Evolutionary conservation across 2,888 invertebrate species (phyloP).

Genomic region (Horisme vitalbata): DNA sequence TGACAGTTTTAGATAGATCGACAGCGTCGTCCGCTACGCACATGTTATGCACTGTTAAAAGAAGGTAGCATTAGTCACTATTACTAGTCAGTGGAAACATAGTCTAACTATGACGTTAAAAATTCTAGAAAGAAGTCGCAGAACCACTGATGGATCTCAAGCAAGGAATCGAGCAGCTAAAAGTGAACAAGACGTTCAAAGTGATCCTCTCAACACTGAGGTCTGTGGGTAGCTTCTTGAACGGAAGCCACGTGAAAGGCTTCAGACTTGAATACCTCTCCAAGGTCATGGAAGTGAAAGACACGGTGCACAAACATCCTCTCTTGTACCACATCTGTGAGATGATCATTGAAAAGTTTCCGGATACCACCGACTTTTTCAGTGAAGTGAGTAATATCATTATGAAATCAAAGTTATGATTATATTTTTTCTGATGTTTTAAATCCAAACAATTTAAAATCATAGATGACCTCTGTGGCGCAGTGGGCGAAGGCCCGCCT

Average conservation of each 20-base stretch:
- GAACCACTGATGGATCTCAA: constrained; percentile 99
- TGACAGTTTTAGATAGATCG: no score
- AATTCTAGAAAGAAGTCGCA: constrained; percentile 93
- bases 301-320: constrained; percentile 99
- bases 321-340: constrained; percentile 98
- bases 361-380: constrained; percentile 97
- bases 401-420: no score
- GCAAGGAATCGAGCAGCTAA: constrained; percentile 96
- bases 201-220: constrained; percentile 96
- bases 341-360: constrained; percentile 98
- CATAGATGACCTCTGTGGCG: no score
- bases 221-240: constrained; percentile 97
- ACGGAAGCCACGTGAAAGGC: constrained; percentile 96
- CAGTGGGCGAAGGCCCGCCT: no score
- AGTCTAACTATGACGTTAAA: not conserved
- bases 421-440: no score
- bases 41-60: no score
- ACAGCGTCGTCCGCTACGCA: no score
- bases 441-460: no score
- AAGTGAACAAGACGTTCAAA: constrained; percentile 96
- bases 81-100: no score
- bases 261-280: constrained; percentile 98
- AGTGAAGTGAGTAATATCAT: constrained; percentile 89
- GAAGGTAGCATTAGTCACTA: no score
- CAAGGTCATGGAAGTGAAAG: constrained; percentile 99